Percentiles rank a stretch among this genome's conserved stretches.
Evolutionary conservation across 2,888 invertebrate genomes (phyloP).

Genomic region (Perizoma affinitatum): DNA sequence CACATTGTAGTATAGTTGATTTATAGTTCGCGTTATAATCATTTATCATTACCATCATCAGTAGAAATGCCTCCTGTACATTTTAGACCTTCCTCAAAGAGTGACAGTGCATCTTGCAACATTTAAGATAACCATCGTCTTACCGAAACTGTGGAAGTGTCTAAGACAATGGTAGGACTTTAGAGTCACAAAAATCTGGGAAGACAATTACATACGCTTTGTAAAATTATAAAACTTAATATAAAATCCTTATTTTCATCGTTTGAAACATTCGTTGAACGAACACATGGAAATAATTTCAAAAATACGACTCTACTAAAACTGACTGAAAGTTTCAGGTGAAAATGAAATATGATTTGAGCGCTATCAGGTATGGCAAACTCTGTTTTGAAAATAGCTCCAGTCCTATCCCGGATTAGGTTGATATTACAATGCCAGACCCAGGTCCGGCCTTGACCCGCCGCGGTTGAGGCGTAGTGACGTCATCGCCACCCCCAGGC

Average conservation of each 20-base stretch:
- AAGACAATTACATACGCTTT: too few relatives aligned
- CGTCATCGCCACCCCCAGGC: constrained; percentile 42
- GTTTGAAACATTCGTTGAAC: background rate
- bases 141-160: too few relatives aligned
- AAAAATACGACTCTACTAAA: constrained; percentile 15
- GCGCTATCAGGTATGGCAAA: constrained; percentile 9
- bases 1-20: too few relatives aligned
- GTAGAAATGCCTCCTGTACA: too few relatives aligned
- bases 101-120: too few relatives aligned
- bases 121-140: too few relatives aligned
- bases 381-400: constrained; percentile 14
- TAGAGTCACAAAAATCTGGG: too few relatives aligned
- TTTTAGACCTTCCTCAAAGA: too few relatives aligned
- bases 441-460: constrained; percentile 48
- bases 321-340: constrained; percentile 20
- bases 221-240: too few relatives aligned
- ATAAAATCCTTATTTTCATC: background rate
- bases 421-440: constrained; percentile 13
- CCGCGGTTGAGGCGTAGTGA: constrained; percentile 42
- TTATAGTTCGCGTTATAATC: too few relatives aligned
- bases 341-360: constrained; percentile 24
- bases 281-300: constrained; percentile 10
- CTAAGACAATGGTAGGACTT: too few relatives aligned
- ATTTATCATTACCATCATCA: too few relatives aligned
- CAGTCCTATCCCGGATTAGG: constrained; percentile 4